These are phyloP conservation scores for Dioctria linearis DNA, from an alignment of 2,888 invertebrate species.

Conservation along the genomic window DNA sequence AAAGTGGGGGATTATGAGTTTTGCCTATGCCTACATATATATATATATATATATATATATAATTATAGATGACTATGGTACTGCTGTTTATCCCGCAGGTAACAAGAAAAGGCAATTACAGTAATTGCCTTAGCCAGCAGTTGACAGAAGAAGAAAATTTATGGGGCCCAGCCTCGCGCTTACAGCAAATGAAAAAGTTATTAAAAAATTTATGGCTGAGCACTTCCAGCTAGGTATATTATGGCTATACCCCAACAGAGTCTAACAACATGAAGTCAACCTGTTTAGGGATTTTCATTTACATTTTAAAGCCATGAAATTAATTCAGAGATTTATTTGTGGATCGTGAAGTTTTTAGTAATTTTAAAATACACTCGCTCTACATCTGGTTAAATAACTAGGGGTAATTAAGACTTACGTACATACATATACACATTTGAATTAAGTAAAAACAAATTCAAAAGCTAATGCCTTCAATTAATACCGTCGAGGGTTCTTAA, in stretches of 20 bases:
- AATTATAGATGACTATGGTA: no score
- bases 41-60: not conserved
- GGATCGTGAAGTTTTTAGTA: not conserved
- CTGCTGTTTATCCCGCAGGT: not conserved
- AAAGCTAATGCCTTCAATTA: no score
- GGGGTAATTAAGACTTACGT: no score
- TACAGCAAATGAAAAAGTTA: constrained; percentile 32
- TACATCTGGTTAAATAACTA: no score
- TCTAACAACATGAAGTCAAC: constrained; percentile 5
- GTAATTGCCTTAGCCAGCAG: constrained; percentile 32
- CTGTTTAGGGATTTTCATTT: constrained; percentile 17
- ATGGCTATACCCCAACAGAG: not conserved
- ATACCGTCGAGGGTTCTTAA: no score
- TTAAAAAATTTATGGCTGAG: constrained; percentile 36
- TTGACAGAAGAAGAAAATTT: constrained; percentile 35
- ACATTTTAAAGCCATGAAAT: constrained; percentile 19
- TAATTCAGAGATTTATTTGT: constrained; percentile 34
- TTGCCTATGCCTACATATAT: not conserved
- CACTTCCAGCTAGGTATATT: not conserved
- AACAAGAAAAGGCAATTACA: constrained; percentile 44
- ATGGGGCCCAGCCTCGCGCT: constrained; percentile 3
- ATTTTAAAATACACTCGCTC: not conserved
- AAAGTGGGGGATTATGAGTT: constrained; percentile 23
- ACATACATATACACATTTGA: no score
- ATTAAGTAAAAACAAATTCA: no score